Conservation (phyloP, 2,888 invertebrate species). For the Napeogenes inachia region DNA sequence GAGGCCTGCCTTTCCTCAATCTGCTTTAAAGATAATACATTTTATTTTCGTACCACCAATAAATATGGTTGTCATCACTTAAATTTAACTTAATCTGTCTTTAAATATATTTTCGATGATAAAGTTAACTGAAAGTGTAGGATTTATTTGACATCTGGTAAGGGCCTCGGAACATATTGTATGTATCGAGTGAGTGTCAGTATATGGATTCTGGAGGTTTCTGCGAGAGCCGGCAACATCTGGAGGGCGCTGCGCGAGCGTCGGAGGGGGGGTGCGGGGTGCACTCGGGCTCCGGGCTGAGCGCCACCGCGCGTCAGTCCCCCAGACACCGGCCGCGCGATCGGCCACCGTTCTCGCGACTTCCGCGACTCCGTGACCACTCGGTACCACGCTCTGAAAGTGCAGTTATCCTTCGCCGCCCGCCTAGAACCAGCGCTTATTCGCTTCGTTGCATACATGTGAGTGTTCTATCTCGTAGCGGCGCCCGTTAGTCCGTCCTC, state of each 20-base stretch:
- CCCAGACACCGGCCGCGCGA: constrained; percentile 75
- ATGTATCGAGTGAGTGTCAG: constrained; percentile 18
- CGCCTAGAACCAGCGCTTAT: constrained; percentile 56
- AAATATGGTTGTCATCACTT: constrained; percentile 15
- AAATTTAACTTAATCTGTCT: constrained; percentile 12
- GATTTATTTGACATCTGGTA: constrained; percentile 28
- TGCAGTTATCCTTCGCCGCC: constrained; percentile 55
- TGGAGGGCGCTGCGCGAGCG: constrained; percentile 63
- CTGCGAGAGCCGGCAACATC: constrained; percentile 46
- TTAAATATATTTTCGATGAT: constrained; percentile 13
- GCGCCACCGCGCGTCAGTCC: constrained; percentile 66
- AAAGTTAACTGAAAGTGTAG: constrained; percentile 14
- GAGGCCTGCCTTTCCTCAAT: neutral
- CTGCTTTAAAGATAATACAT: neutral
- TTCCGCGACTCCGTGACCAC: constrained; percentile 7
- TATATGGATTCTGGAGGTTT: constrained; percentile 51
- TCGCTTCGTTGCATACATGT: constrained; percentile 59
- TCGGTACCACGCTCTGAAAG: constrained; percentile 33
- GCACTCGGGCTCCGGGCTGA: constrained; percentile 61
- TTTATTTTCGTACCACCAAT: neutral
- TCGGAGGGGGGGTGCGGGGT: constrained; percentile 55
- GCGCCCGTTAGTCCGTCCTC: constrained; percentile 13
- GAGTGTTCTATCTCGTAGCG: constrained; percentile 46
- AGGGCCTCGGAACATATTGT: constrained; percentile 15
- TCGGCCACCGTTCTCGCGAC: constrained; percentile 59